Evolutionary conservation across 2,888 invertebrate species (phyloP).

Genomic region (Callimorpha dominula): DNA sequence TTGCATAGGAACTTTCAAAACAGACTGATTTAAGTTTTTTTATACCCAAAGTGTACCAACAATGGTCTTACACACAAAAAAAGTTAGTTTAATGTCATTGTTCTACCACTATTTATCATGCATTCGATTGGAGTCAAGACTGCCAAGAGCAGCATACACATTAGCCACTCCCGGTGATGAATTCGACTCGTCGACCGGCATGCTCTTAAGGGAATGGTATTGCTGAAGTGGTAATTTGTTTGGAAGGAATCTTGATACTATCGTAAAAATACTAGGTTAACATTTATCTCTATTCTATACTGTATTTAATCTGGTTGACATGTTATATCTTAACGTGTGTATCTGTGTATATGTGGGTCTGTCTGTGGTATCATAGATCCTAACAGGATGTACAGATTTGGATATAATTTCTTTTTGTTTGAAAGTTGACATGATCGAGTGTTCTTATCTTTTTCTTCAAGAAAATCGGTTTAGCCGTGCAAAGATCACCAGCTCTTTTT

Average conservation of each 20-base stretch:
- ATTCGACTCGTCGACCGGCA: background rate
- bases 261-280: background rate
- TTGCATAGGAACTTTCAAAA: too few species aligned
- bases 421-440: too few species aligned
- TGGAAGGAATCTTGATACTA: background rate
- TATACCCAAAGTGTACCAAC: background rate
- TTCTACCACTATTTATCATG: background rate
- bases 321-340: background rate
- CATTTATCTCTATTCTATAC: background rate
- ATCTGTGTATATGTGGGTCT: too few species aligned
- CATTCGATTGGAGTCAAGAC: background rate
- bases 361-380: too few species aligned
- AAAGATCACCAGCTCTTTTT: too few species aligned
- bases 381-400: too few species aligned
- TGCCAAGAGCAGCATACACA: background rate
- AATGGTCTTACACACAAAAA: background rate
- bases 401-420: too few species aligned
- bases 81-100: background rate
- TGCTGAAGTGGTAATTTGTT: background rate
- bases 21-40: too few species aligned
- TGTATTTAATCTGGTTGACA: background rate
- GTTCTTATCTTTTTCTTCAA: too few species aligned
- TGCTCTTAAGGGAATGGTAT: background rate
- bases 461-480: too few species aligned
- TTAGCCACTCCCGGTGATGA: background rate